phyloP scores from a whole-genome alignment of 2,797 vertebrate species.

The Sandelia bainsii region DNA sequence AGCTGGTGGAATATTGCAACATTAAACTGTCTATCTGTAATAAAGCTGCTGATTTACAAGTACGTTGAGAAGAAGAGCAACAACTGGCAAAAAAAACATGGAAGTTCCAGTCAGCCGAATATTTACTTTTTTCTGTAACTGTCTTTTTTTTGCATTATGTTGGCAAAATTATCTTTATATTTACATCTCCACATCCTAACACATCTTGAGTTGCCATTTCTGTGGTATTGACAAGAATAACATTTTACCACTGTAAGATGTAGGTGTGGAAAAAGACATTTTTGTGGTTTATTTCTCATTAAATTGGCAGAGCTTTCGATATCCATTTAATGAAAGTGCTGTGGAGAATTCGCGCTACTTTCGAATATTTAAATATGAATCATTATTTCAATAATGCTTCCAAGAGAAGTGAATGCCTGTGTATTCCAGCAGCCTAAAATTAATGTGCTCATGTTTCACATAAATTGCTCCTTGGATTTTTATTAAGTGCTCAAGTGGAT shows the following conservation, averaged over 20 bases:
- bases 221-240: neutral
- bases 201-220: conserved; percentile 20
- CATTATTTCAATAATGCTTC: conserved; percentile 35
- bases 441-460: conserved; percentile 50
- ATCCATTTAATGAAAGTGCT: conserved; percentile 52
- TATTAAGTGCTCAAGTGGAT: conserved; percentile 63
- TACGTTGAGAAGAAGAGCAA: neutral
- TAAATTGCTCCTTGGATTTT: conserved; percentile 66
- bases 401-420: conserved; percentile 29
- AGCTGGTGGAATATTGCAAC: conserved; percentile 39
- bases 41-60: conserved; percentile 58
- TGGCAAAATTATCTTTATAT: conserved; percentile 7
- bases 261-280: conserved; percentile 16
- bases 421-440: conserved; percentile 50
- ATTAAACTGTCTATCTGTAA: conserved; percentile 37
- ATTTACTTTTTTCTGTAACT: neutral
- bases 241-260: neutral
- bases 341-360: conserved; percentile 37
- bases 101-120: conserved; percentile 35
- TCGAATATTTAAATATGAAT: conserved; percentile 55
- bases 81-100: conserved; percentile 32
- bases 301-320: conserved; percentile 30
- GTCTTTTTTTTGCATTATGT: conserved; percentile 12
- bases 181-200: conserved; percentile 10
- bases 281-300: conserved; percentile 20